These are phyloP conservation scores for Hormiphora californensis DNA, from an alignment of 37 sponge, comb jelly and placozoan species.

Conservation along the genomic window DNA sequence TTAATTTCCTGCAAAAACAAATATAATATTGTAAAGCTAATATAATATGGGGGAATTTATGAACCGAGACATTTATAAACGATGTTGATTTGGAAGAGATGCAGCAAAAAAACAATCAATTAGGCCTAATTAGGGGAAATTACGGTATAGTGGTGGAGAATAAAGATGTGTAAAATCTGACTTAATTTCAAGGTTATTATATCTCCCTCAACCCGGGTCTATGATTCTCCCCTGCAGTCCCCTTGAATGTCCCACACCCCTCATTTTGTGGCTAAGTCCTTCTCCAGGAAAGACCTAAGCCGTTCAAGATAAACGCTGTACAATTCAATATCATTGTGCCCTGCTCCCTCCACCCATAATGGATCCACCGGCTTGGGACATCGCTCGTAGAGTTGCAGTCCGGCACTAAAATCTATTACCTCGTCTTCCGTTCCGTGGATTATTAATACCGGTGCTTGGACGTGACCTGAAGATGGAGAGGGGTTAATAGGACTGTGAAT, in stretches of 20 bases:
- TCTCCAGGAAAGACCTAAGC: constrained; percentile 76
- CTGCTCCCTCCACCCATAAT: constrained; percentile 98
- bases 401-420: constrained; percentile 95
- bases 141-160: no score
- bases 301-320: constrained; percentile 89
- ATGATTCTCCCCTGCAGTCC: neutral
- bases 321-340: constrained; percentile 98
- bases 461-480: constrained; percentile 54
- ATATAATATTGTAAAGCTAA: no score
- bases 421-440: constrained; percentile 99
- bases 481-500: no score
- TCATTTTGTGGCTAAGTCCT: constrained; percentile 63
- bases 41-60: no score
- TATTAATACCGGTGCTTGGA: constrained; percentile 77
- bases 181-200: no score
- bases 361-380: constrained; percentile 91
- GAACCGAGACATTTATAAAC: no score
- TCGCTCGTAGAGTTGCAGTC: constrained; percentile 86
- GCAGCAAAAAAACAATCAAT: no score
- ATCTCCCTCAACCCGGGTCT: no score
- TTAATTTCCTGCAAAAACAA: no score
- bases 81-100: no score
- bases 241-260: neutral
- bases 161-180: no score
- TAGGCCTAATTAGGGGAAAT: no score